Percentiles rank a stretch among this genome's conserved stretches.
These are phyloP conservation scores for Natrix natrix DNA, from an alignment of 2,797 vertebrate species.

Conservation along the genomic window DNA sequence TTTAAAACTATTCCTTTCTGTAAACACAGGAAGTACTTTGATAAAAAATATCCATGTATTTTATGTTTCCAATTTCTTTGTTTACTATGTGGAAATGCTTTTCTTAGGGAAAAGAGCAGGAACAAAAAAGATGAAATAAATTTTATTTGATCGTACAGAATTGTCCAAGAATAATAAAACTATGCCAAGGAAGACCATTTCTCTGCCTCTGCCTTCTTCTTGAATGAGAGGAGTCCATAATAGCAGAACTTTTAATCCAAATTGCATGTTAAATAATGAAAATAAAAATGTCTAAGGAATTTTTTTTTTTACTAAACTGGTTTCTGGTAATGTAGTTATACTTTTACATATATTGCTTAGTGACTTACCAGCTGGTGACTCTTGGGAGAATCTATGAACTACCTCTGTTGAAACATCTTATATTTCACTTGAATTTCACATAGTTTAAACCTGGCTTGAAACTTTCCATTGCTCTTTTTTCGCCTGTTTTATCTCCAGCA, in stretches of 20 bases:
- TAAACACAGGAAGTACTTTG: slow-evolving; percentile 18
- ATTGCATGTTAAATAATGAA: background rate
- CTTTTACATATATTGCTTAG: background rate
- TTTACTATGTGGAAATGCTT: slow-evolving; percentile 6
- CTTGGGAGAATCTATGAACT: background rate
- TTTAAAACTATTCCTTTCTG: background rate
- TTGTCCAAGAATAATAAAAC: background rate
- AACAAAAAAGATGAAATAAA: background rate
- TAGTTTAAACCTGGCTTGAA: background rate
- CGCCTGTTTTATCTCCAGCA: background rate
- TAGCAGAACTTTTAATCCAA: background rate
- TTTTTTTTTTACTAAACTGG: background rate
- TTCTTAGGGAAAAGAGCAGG: background rate
- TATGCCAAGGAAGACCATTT: background rate
- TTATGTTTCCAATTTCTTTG: background rate
- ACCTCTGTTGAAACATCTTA: background rate
- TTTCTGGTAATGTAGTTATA: background rate
- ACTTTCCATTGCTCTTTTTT: background rate
- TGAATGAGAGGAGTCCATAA: background rate
- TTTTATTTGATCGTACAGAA: background rate
- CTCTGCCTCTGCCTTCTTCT: background rate
- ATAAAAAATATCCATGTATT: slow-evolving; percentile 6
- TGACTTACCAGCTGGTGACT: background rate
- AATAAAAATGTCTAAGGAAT: background rate
- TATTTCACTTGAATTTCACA: background rate